These are phyloP conservation scores for Anguilla marmorata DNA, from an alignment of 2,797 vertebrate species.

Conservation along the genomic window DNA sequence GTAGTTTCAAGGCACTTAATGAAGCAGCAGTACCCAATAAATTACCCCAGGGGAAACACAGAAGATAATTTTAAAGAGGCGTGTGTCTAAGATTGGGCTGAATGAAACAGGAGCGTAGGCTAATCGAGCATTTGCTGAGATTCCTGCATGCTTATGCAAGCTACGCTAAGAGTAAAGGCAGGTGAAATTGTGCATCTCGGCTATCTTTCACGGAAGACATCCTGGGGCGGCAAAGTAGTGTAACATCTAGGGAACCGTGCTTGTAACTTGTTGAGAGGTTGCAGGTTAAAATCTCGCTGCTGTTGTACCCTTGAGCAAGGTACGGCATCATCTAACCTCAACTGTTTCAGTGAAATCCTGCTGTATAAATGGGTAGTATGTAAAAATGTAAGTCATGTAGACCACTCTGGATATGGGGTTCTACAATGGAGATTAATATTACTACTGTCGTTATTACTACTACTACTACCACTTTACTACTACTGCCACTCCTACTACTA, in stretches of 20 bases:
- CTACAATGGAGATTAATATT: background rate
- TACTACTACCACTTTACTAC: background rate
- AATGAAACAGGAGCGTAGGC: background rate
- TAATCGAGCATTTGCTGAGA: background rate
- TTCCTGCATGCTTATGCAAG: background rate
- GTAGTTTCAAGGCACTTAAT: background rate
- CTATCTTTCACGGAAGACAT: background rate
- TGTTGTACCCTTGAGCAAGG: background rate
- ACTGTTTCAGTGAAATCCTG: background rate
- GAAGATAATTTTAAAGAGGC: background rate
- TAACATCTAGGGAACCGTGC: background rate
- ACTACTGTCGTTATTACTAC: background rate
- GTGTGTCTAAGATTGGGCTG: background rate
- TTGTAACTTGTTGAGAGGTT: background rate
- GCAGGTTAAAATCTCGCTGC: background rate
- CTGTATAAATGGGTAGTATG: background rate
- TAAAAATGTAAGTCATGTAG: background rate
- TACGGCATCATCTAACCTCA: background rate
- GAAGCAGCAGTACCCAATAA: background rate
- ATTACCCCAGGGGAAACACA: background rate
- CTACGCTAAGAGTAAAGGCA: background rate
- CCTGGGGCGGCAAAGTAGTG: background rate
- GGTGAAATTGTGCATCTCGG: background rate
- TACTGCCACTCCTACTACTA: background rate
- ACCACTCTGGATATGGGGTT: background rate